These are phyloP conservation scores for Pyrrhura leucotis DNA, from an alignment of 2,797 vertebrate genomes.

Conservation along the genomic window DNA sequence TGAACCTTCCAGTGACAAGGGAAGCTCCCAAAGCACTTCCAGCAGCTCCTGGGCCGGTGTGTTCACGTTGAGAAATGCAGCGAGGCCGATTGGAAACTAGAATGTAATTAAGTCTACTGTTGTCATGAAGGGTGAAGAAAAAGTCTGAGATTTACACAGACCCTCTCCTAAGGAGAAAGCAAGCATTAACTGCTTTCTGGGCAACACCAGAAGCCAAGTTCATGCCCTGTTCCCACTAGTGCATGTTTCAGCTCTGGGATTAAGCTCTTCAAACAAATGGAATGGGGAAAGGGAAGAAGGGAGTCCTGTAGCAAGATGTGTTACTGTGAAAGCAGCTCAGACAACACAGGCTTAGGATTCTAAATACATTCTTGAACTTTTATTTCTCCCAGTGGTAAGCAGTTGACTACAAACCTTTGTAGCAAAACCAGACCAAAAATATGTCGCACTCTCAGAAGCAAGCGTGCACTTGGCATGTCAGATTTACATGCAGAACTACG, in stretches of 20 bases:
- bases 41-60: not conserved
- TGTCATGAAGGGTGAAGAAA: not conserved
- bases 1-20: not conserved
- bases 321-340: not conserved
- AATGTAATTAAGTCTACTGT: not conserved
- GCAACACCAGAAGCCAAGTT: not conserved
- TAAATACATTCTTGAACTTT: constrained; percentile 22
- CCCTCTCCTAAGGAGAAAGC: not conserved
- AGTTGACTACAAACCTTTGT: not conserved
- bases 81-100: accelerated
- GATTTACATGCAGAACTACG: not conserved
- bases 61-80: accelerated
- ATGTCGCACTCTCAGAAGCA: not conserved
- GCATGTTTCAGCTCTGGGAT: accelerated
- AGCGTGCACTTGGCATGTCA: not conserved
- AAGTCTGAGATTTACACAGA: no score
- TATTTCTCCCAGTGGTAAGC: constrained; percentile 23
- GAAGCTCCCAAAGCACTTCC: not conserved
- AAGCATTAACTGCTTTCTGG: accelerated
- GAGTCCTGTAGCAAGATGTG: accelerated
- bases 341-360: not conserved
- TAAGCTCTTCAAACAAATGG: not conserved
- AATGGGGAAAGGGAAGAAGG: not conserved
- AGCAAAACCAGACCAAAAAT: constrained; percentile 18
- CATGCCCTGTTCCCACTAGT: accelerated